Percentiles rank a stretch among this genome's conserved stretches.
These are phyloP conservation scores for Saccopteryx bilineata DNA, from an alignment of 2,113 vertebrate genomes.

Conservation along the genomic window DNA sequence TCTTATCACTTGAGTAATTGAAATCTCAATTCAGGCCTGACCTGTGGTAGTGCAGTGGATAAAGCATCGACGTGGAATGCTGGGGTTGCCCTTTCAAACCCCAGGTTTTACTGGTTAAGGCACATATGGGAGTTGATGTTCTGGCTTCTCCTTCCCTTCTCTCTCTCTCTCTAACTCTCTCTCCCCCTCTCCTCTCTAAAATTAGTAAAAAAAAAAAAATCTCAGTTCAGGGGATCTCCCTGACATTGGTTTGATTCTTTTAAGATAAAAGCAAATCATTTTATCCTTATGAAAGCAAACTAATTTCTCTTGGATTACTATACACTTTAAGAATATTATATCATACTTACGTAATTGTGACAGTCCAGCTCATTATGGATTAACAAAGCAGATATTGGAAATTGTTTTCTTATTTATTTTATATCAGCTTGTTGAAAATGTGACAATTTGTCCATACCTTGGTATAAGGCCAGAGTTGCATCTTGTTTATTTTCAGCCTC, in stretches of 20 bases:
- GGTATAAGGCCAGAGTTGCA: not conserved
- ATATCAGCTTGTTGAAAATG: not conserved
- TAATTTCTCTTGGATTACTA: not conserved
- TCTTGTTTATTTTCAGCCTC: not conserved
- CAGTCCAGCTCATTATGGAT: not conserved
- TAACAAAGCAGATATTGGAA: not conserved
- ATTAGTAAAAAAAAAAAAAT: no score
- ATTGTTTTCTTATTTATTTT: slow-evolving; percentile 1
- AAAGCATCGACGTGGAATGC: no score
- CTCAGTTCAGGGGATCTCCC: not conserved
- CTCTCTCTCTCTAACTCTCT: no score
- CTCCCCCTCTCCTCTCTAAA: no score
- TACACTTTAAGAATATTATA: not conserved
- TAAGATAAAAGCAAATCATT: not conserved
- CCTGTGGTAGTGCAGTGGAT: no score
- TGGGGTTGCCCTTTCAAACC: no score
- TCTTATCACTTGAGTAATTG: not conserved
- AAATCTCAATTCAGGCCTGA: not conserved
- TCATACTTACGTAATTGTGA: not conserved
- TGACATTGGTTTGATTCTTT: not conserved
- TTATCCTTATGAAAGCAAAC: not conserved
- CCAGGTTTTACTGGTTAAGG: no score
- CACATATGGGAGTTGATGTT: no score
- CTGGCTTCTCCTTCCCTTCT: no score
- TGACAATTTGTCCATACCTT: not conserved